Base-by-base conservation (phyloP, 1,140 invertebrate genomes). In the Meloidogyne exigua region DNA sequence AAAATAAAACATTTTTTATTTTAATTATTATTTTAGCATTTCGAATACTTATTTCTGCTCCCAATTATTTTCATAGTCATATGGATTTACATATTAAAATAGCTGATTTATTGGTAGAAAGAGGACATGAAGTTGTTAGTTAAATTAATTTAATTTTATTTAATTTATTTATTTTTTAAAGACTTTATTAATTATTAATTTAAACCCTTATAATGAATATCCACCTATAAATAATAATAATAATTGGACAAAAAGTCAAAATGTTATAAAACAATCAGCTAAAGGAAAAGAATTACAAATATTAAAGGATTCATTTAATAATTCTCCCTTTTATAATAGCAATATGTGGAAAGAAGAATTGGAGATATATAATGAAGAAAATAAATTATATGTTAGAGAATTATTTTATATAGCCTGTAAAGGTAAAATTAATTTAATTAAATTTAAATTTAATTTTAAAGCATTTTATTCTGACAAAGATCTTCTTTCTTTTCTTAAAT, bases 61-160 rank as follows among this genome's bases (percentile, higher is more conserved):
- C 71, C 12, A 72, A 72, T 28, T 72, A 63, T 32, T 49, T 72
- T 32, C 49, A 72, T 64, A 72, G 71, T 42, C 71, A 72, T 64
- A 26, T 72, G 28, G 15, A 44, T 15, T 44, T 72, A 32, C 71
- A 72, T 62, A 32, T 32, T 13, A 42, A 57, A 23, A 72, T 72
- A 21, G 71, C 49, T 64, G 71, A 72, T 62, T 25, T 72, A 32
- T 21, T 72, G 9, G 21, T 26, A n/a, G 71, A 72, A 23, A 32
- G 25, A n/a, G 71, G 71, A 12, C 39, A 25, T 25, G 28, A 70
- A 65, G 71, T 72, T 26, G 71, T 72, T 13, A 72, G 70, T 49
- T 18, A 9, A 25, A 42, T 57, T 64, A n/a, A 3, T 26, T 64
- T 28, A 5, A 39, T 13, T 66, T 66, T 12, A 36, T 42, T 42